These are phyloP conservation scores for Andrena haemorrhoa DNA, from an alignment of 2,888 invertebrate species.

Conservation along the genomic window DNA sequence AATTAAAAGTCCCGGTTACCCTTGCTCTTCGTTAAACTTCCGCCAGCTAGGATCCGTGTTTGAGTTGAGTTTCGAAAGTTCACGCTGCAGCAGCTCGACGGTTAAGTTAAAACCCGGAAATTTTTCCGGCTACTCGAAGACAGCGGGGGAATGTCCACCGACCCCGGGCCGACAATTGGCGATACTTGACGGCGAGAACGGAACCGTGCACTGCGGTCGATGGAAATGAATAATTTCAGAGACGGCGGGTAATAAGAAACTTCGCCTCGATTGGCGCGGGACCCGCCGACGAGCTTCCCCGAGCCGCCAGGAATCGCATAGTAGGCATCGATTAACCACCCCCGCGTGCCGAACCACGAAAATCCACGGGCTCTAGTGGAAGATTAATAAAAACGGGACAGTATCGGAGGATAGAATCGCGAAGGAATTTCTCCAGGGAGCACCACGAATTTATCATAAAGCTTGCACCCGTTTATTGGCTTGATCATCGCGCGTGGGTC, in stretches of 20 bases:
- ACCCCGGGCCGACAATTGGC: constrained; percentile 23
- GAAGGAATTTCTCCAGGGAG: constrained; percentile 4
- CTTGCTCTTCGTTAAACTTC: constrained; percentile 50
- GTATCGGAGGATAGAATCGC: not conserved
- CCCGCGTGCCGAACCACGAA: constrained; percentile 1
- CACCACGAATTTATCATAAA: constrained; percentile 40
- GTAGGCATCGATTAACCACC: constrained; percentile 20
- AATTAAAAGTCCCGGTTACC: constrained; percentile 62
- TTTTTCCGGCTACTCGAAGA: constrained; percentile 25
- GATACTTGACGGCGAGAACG: not conserved
- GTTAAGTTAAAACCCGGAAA: not conserved
- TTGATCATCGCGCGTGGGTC: constrained; percentile 13
- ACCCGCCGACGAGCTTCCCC: not conserved
- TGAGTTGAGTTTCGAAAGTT: constrained; percentile 56
- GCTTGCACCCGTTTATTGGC: constrained; percentile 26
- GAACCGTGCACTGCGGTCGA: not conserved
- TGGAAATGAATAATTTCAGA: constrained; percentile 41
- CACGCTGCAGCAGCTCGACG: not conserved
- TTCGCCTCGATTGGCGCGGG: not conserved
- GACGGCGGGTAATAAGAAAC: constrained; percentile 24
- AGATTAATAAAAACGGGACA: not conserved
- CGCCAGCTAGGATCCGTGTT: constrained; percentile 45
- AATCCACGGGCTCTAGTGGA: not conserved
- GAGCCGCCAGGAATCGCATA: constrained; percentile 8
- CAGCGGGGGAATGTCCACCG: not conserved